These are phyloP conservation scores for Poecile montanus DNA, from an alignment of 2,797 vertebrate genomes.

Conservation along the genomic window DNA sequence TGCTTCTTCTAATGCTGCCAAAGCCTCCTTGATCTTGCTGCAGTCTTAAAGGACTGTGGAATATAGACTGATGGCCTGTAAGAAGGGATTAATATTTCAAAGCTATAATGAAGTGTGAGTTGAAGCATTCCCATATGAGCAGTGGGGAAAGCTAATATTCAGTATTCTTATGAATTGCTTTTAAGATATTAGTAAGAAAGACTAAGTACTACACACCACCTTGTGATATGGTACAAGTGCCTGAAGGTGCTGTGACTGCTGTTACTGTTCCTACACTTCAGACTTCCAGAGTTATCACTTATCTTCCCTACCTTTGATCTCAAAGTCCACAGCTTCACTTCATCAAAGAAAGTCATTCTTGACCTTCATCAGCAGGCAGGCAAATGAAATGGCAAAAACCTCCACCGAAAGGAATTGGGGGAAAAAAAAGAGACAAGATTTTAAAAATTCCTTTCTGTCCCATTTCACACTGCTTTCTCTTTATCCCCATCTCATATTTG, in stretches of 20 bases:
- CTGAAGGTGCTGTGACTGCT: background rate
- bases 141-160: background rate
- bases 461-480: background rate
- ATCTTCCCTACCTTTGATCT: background rate
- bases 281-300: background rate
- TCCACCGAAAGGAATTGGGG: background rate
- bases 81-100: background rate
- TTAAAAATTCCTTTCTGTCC: background rate
- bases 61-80: background rate
- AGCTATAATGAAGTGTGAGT: background rate
- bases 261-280: background rate
- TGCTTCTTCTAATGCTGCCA: background rate
- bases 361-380: background rate
- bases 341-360: background rate
- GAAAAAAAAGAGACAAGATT: background rate
- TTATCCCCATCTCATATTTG: background rate
- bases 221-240: background rate
- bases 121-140: background rate
- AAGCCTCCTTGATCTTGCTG: background rate
- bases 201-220: background rate
- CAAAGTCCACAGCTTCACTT: background rate
- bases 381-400: background rate
- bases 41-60: background rate
- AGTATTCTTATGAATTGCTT: background rate
- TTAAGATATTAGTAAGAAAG: background rate